A percentile compares a stretch with the other conserved stretches of the same genome.
Conservation (phyloP, 2,888 invertebrate species). For the Peribatodes rhomboidaria region DNA sequence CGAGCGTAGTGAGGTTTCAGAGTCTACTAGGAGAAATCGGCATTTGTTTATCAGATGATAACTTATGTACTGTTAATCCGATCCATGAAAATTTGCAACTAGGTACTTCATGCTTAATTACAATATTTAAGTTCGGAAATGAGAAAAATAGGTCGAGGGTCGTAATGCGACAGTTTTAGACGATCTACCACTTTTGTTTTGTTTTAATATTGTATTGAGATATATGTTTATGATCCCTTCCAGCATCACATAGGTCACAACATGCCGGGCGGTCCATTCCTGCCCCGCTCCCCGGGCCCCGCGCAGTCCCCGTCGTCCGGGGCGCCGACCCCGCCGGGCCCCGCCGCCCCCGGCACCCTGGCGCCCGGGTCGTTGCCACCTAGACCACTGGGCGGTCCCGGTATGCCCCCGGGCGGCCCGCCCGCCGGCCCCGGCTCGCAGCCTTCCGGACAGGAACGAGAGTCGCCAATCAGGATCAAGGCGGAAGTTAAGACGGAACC, state of each 20-base stretch:
- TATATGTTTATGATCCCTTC: not conserved
- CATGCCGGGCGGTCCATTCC: constrained; percentile 30
- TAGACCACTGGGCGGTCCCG: constrained; percentile 8
- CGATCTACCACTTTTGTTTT: no score
- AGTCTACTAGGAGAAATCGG: no score
- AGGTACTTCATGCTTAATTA: no score
- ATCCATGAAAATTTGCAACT: no score
- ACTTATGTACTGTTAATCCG: no score
- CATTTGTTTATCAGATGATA: no score
- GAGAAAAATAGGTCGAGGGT: no score
- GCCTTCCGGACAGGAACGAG: constrained; percentile 47
- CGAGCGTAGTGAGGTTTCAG: no score
- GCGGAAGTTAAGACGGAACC: constrained; percentile 83
- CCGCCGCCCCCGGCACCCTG: not conserved
- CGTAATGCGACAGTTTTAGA: no score
- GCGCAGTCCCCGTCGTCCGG: constrained; percentile 34
- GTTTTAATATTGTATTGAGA: no score
- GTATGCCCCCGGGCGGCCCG: constrained; percentile 17
- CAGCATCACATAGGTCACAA: constrained; percentile 15
- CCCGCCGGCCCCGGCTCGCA: constrained; percentile 34
- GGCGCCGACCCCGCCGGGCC: constrained; percentile 7
- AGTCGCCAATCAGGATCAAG: constrained; percentile 71
- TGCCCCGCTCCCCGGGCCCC: constrained; percentile 46
- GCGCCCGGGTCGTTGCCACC: constrained; percentile 22
- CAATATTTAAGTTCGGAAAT: no score